These are phyloP conservation scores for Tragopan temminckii DNA, from an alignment of 2,797 vertebrate genomes.

Conservation along the genomic window DNA sequence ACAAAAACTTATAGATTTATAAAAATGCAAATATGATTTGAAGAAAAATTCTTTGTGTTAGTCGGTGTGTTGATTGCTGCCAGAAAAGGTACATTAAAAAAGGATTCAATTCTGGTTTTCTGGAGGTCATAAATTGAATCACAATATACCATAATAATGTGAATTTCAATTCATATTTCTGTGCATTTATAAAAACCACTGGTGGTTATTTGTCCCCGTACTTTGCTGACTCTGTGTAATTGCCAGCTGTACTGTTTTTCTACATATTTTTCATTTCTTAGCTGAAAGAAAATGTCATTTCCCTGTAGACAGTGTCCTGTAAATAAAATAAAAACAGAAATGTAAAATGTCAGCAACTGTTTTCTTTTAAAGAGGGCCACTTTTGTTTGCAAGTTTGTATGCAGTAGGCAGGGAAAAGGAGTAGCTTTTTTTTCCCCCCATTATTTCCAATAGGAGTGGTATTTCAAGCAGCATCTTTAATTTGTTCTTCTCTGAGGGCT, in stretches of 20 bases:
- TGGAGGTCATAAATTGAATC: conserved; percentile 22
- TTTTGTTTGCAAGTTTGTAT: conserved; percentile 24
- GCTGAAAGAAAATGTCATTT: conserved; percentile 51
- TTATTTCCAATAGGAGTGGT: background rate
- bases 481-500: conserved; percentile 35
- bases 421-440: background rate
- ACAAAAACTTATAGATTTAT: background rate
- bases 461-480: conserved; percentile 67
- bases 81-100: background rate
- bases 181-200: conserved; percentile 61
- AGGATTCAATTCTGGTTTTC: background rate
- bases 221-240: conserved; percentile 53
- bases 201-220: conserved; percentile 54
- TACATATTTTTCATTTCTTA: conserved; percentile 46
- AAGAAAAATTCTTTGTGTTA: background rate
- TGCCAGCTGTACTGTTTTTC: conserved; percentile 23
- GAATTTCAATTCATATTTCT: conserved; percentile 51
- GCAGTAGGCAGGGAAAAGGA: background rate
- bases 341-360: conserved; percentile 67
- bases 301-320: conserved; percentile 21
- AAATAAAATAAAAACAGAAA: conserved; percentile 61
- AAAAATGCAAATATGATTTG: background rate
- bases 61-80: background rate
- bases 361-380: conserved; percentile 19
- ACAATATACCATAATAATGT: conserved; percentile 1